These are phyloP conservation scores for Sepiola atlantica DNA, from an alignment of 2,888 invertebrate species.

Conservation along the genomic window DNA sequence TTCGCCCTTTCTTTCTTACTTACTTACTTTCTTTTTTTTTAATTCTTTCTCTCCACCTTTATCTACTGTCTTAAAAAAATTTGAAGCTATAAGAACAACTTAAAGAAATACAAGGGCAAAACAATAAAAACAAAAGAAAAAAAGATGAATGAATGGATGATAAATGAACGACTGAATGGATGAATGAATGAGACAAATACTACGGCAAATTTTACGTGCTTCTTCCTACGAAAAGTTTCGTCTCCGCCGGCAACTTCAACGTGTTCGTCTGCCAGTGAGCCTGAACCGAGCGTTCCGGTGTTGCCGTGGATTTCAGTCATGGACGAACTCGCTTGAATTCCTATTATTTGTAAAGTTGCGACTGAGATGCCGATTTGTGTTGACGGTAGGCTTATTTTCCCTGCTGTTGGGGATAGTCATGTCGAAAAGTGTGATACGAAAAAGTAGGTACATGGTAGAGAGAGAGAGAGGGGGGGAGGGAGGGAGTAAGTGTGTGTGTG, in stretches of 20 bases:
- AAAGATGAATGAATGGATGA: neutral
- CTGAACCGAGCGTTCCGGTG: slow-evolving; percentile 6
- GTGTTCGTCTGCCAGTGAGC: neutral
- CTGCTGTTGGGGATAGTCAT: neutral
- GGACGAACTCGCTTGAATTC: slow-evolving; percentile 32
- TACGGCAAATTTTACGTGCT: neutral
- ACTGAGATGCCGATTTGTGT: neutral
- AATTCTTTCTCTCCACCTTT: too few relatives aligned
- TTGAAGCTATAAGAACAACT: neutral
- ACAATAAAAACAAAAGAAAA: neutral
- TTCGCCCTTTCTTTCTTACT: neutral
- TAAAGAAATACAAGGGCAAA: neutral
- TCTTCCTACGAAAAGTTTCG: neutral
- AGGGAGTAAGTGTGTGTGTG: too few relatives aligned
- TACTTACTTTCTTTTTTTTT: too few relatives aligned
- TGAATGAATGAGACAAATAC: neutral
- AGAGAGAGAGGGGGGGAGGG: neutral
- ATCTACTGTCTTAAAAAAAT: too few relatives aligned
- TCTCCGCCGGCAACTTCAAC: neutral
- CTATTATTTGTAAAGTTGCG: neutral
- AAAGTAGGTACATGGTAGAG: neutral
- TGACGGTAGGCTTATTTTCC: neutral
- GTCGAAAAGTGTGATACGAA: neutral
- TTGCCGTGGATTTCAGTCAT: slow-evolving; percentile 16
- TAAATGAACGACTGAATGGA: neutral